Percentiles rank a stretch among this genome's conserved stretches.
Evolutionary conservation across 1,140 invertebrate species (phyloP).

Genomic region (Drosophila takahashii): DNA sequence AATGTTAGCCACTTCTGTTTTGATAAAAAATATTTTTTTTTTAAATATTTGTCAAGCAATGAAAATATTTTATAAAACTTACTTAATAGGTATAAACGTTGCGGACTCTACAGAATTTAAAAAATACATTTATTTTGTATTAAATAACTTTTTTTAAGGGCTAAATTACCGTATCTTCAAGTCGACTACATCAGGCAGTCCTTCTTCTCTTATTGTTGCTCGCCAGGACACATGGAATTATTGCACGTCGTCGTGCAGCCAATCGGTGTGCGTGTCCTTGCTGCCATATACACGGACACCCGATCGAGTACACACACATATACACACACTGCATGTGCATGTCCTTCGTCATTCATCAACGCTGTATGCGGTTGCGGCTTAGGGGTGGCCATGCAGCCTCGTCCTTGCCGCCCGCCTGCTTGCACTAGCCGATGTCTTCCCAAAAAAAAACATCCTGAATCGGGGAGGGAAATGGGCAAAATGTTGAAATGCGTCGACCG

Average conservation of each 20-base stretch:
- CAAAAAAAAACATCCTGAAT: conserved; percentile 27
- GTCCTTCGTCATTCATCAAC: conserved; percentile 80
- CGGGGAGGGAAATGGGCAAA: conserved; percentile 57
- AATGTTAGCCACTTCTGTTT: too few relatives aligned
- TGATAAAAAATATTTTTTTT: too few relatives aligned
- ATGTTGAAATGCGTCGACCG: conserved; percentile 58
- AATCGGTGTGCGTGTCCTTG: conserved; percentile 71
- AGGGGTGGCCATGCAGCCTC: conserved; percentile 58
- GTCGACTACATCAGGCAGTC: conserved; percentile 1
- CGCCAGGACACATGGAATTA: conserved; percentile 72
- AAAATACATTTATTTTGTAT: not conserved
- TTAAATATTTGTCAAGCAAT: too few relatives aligned
- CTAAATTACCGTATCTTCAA: conserved; percentile 2
- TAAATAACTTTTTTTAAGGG: not conserved
- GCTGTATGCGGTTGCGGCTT: conserved; percentile 68
- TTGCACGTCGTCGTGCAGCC: conserved; percentile 79
- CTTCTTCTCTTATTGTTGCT: conserved; percentile 40
- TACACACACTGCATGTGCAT: conserved; percentile 50
- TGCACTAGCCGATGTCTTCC: conserved; percentile 37
- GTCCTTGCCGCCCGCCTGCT: conserved; percentile 16
- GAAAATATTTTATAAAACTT: too few relatives aligned
- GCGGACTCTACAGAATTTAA: too few relatives aligned
- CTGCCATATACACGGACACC: conserved; percentile 16
- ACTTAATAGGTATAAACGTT: too few relatives aligned
- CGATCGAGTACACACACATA: conserved; percentile 6